Conservation (phyloP, 2,113 vertebrate species). For the Tupaia tana region DNA sequence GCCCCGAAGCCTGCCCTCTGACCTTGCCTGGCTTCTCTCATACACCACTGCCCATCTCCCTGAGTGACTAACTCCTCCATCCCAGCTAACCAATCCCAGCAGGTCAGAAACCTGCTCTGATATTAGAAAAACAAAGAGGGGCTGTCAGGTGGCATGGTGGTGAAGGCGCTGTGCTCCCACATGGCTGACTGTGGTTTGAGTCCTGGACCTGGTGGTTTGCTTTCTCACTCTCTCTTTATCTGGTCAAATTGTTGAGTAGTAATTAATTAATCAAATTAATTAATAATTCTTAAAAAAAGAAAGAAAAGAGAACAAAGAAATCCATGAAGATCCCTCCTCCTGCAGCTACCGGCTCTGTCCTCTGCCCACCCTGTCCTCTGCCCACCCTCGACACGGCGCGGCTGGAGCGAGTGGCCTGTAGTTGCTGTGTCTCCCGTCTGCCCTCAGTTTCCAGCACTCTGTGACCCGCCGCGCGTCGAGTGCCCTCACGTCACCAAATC, state of each 20-base stretch:
- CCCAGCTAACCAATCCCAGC: background rate
- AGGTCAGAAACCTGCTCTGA: background rate
- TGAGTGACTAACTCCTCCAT: background rate
- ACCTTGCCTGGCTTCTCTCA: background rate
- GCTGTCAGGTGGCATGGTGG: no score
- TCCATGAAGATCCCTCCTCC: background rate
- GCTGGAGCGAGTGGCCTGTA: accelerated
- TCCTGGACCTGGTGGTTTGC: no score
- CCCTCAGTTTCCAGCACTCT: background rate
- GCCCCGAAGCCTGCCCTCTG: background rate
- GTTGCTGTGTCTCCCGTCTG: background rate
- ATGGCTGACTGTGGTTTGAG: no score
- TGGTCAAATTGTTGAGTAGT: no score
- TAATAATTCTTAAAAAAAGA: no score
- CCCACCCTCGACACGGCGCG: background rate
- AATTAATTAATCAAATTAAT: no score
- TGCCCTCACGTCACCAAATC: background rate
- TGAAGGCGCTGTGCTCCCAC: no score
- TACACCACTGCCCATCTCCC: accelerated
- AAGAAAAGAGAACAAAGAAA: background rate
- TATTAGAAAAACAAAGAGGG: background rate
- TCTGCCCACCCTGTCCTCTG: background rate
- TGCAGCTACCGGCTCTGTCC: background rate
- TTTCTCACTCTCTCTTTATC: no score
- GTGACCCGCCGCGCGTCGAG: no score